These are phyloP conservation scores for Cynodonichthys magdalenae DNA, from an alignment of 2,797 vertebrate genomes.

Conservation along the genomic window DNA sequence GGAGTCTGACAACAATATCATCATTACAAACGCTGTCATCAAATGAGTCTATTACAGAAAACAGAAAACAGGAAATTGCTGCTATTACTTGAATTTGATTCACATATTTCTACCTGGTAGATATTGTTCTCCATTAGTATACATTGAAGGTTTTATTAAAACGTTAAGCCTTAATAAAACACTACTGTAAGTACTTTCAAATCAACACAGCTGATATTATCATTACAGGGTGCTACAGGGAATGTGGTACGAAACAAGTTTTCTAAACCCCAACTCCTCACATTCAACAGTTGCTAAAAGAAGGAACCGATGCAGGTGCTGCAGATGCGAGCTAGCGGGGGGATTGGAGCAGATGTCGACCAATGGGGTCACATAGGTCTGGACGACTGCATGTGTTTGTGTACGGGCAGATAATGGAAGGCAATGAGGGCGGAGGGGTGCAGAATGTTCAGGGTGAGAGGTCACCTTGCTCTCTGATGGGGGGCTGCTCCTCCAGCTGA, in stretches of 20 bases:
- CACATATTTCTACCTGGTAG: background rate
- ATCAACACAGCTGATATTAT: slow-evolving; percentile 21
- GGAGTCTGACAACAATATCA: slow-evolving; percentile 12
- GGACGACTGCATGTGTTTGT: slow-evolving; percentile 19
- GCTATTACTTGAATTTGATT: slow-evolving; percentile 9
- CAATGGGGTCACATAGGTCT: slow-evolving; percentile 51
- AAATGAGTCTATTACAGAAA: slow-evolving; percentile 6
- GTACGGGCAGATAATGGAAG: slow-evolving; percentile 30
- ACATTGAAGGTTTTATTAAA: slow-evolving; percentile 21
- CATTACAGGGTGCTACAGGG: slow-evolving; percentile 8
- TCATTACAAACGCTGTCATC: slow-evolving; percentile 30
- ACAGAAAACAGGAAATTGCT: slow-evolving; percentile 7
- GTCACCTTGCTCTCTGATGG: slow-evolving; percentile 81
- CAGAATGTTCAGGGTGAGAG: slow-evolving; percentile 60
- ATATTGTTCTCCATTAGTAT: slow-evolving; percentile 10
- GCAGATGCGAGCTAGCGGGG: slow-evolving; percentile 34
- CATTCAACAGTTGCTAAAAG: slow-evolving; percentile 17
- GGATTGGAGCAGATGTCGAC: slow-evolving; percentile 53
- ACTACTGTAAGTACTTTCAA: slow-evolving; percentile 21
- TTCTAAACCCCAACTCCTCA: slow-evolving; percentile 8
- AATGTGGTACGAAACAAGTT: slow-evolving; percentile 10
- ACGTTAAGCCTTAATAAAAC: slow-evolving; percentile 44
- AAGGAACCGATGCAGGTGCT: slow-evolving; percentile 33
- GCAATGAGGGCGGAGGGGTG: slow-evolving; percentile 11
- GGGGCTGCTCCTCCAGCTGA: slow-evolving; percentile 79